Conservation (phyloP, 1,140 invertebrate genomes). For the Drosophila bocqueti region DNA sequence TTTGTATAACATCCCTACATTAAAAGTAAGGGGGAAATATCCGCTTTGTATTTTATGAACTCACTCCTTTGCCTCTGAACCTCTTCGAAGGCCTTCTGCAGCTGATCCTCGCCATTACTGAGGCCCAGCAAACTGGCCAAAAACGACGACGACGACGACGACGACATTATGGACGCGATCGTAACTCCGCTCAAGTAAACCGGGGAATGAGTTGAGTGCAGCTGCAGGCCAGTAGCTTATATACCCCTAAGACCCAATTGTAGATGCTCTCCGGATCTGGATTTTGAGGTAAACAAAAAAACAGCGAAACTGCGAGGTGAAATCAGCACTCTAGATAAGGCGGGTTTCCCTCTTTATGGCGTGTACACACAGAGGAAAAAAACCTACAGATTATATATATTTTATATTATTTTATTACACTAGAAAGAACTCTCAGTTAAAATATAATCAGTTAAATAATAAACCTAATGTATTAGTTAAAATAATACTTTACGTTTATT, state of each 20-base stretch:
- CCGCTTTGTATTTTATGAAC: not conserved
- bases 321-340: constrained; percentile 42
- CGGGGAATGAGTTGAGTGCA: constrained; percentile 20
- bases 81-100: constrained; percentile 9
- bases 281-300: constrained; percentile 36
- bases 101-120: constrained; percentile 35
- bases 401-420: not conserved
- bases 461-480: too few relatives aligned
- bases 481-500: too few relatives aligned
- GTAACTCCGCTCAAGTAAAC: constrained; percentile 2
- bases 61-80: constrained; percentile 7
- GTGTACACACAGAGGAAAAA: not conserved
- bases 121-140: constrained; percentile 59
- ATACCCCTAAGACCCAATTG: constrained; percentile 12
- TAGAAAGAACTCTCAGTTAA: not conserved
- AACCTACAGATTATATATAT: too few relatives aligned
- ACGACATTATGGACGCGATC: constrained; percentile 30
- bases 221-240: constrained; percentile 24
- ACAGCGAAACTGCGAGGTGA: constrained; percentile 20
- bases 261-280: constrained; percentile 34
- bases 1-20: not conserved
- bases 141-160: constrained; percentile 41
- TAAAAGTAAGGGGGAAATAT: not conserved
- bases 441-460: too few relatives aligned
- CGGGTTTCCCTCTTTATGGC: constrained; percentile 6